These are phyloP conservation scores for Danio aesculapii DNA, from an alignment of 2,797 vertebrate genomes.

Conservation along the genomic window DNA sequence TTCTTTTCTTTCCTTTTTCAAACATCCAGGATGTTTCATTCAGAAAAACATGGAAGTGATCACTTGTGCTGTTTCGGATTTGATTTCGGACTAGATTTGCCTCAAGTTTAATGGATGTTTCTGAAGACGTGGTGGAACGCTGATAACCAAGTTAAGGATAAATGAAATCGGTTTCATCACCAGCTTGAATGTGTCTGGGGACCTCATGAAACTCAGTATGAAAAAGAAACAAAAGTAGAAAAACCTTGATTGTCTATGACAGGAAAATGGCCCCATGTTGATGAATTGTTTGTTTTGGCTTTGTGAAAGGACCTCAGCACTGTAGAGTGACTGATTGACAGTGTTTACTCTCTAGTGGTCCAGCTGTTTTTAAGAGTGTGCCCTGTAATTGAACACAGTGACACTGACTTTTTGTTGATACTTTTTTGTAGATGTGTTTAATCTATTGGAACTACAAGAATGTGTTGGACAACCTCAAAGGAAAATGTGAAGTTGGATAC, in stretches of 20 bases:
- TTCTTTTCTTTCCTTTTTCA: slow-evolving; percentile 59
- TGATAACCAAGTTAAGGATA: not conserved
- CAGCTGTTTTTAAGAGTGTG: slow-evolving; percentile 52
- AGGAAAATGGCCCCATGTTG: slow-evolving; percentile 65
- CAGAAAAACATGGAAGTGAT: slow-evolving; percentile 75
- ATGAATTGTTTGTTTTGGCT: slow-evolving; percentile 64
- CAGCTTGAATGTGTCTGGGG: not conserved
- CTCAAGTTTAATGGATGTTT: not conserved
- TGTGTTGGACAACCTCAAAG: not conserved
- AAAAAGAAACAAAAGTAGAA: slow-evolving; percentile 37
- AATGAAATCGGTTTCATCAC: not conserved
- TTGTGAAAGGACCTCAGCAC: slow-evolving; percentile 33
- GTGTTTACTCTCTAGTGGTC: slow-evolving; percentile 43
- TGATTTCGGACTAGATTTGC: slow-evolving; percentile 23
- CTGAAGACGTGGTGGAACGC: not conserved
- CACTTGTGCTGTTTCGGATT: slow-evolving; percentile 43
- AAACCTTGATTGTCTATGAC: slow-evolving; percentile 59
- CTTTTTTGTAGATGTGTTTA: slow-evolving; percentile 19
- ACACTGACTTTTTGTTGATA: slow-evolving; percentile 39
- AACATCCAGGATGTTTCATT: slow-evolving; percentile 81
- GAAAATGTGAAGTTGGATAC: not conserved
- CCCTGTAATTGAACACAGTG: slow-evolving; percentile 50
- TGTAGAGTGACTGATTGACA: slow-evolving; percentile 58
- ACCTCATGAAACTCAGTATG: slow-evolving; percentile 14
- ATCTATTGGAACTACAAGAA: not conserved